Evolutionary conservation across 2,797 vertebrate species (phyloP), one percentile per base, ranked within the genome.

Genomic region (Eurystomus glaucurus): DNA sequence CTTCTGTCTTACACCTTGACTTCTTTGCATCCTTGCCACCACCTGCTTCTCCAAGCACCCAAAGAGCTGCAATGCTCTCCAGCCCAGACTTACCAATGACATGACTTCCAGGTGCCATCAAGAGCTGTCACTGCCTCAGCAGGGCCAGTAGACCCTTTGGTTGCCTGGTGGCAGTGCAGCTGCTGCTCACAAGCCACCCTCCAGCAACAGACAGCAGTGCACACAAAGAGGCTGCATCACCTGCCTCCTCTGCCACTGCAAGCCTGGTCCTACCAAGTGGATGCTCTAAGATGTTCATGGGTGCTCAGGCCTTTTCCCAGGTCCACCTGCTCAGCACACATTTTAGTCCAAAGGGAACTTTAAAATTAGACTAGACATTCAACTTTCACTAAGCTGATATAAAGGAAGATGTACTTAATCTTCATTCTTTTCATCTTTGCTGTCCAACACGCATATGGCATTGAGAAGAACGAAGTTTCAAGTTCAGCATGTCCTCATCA

Each of bases 31-130:
- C 39, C 31, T 16, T 31, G 52, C 25, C 55, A 83, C 15, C 51
- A 39, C 15, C 1, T 29, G 35, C 37, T 22, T 57, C 20, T 57
- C 20, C 50, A 65, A 26, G 29, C n/a, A 93, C 2, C 20, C 29
- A 35, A 52, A 58, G 33, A 79, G 54, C 20, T 4, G 25, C 46
- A 39, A 23, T 4, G 31, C 8, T 31, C 68, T 60, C 28, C 64
- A 58, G 71, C 13, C 23, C 0, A 0, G 33, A 65, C 3, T 3
- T 20, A 64, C 20, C 66, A 25, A 6, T 11, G n/a, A 18, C 31
- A n/a, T 2, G 4, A 69, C 14, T 14, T 58, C 16, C 69, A 65
- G 45, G 12, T 23, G 61, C 10, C 69, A 71, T 58, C 0, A 0
- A 39, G 33, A 86, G 70, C 62, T 82, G 51, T 5, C 60, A 45